A percentile compares a stretch with the other conserved stretches of the same genome.
These are phyloP conservation scores for Etheostoma spectabile DNA, from an alignment of 2,113 vertebrate species.

Conservation along the genomic window DNA sequence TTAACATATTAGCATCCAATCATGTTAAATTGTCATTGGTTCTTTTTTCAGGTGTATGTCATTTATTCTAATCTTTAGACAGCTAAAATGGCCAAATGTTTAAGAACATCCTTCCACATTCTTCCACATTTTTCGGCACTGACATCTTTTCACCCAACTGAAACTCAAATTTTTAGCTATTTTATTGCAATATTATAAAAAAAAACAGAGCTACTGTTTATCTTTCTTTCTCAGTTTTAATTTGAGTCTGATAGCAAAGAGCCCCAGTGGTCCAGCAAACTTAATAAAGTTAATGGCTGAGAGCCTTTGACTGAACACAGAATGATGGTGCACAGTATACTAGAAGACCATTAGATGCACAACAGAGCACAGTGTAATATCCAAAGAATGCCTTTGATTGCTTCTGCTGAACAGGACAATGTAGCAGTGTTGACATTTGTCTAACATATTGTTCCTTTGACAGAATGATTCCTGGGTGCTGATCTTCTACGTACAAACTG, in stretches of 20 bases:
- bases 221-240: slow-evolving; percentile 3
- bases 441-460: neutral
- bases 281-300: slow-evolving; percentile 61
- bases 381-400: slow-evolving; percentile 57
- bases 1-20: neutral
- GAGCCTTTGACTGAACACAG: slow-evolving; percentile 23
- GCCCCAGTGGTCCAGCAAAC: neutral
- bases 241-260: neutral
- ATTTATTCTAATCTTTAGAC: neutral
- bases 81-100: neutral
- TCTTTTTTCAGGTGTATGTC: neutral
- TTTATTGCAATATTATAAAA: neutral
- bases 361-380: slow-evolving; percentile 43
- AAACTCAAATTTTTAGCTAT: neutral
- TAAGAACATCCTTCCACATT: neutral
- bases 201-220: slow-evolving; percentile 2
- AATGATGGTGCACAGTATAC: slow-evolving; percentile 8
- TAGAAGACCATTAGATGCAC: slow-evolving; percentile 44
- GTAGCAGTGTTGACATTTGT: neutral
- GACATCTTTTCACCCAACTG: neutral
- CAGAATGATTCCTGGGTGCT: neutral
- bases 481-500: neutral
- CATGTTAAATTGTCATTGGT: neutral
- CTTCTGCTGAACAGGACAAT: slow-evolving; percentile 7
- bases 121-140: neutral